Percentiles rank a stretch among this genome's conserved stretches.
Conservation (phyloP, 2,113 vertebrate species). For the Pelecanoides urinatrix region DNA sequence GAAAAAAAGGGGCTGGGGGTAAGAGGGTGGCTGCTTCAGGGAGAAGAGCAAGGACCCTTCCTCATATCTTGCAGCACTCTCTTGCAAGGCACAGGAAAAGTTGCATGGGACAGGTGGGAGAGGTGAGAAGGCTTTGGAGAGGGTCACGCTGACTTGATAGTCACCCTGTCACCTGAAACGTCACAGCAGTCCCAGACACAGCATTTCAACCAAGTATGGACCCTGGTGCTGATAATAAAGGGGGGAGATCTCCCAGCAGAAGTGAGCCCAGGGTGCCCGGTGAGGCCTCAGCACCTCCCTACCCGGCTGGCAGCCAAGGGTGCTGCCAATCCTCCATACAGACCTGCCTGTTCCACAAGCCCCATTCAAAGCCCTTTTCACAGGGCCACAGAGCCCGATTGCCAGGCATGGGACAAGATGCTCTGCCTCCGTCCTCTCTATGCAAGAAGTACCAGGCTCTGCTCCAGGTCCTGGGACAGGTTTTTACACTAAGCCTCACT, state of each 20-base stretch:
- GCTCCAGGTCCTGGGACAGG: background rate
- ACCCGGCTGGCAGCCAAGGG: background rate
- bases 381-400: background rate
- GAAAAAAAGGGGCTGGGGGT: background rate
- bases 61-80: background rate
- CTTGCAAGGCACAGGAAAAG: background rate
- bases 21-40: background rate
- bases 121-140: background rate
- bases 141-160: background rate
- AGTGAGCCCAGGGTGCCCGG: accelerated
- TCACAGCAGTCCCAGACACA: background rate
- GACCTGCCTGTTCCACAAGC: background rate
- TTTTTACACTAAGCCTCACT: background rate
- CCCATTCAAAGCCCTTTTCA: background rate
- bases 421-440: background rate
- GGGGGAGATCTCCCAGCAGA: background rate
- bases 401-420: background rate
- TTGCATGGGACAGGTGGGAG: background rate
- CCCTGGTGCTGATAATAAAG: background rate
- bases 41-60: background rate
- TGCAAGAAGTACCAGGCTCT: background rate
- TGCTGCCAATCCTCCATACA: background rate
- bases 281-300: background rate
- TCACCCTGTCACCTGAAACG: background rate
- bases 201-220: background rate